Evolutionary conservation across 2,797 vertebrate species (phyloP).

Genomic region (Fratercula arctica): DNA sequence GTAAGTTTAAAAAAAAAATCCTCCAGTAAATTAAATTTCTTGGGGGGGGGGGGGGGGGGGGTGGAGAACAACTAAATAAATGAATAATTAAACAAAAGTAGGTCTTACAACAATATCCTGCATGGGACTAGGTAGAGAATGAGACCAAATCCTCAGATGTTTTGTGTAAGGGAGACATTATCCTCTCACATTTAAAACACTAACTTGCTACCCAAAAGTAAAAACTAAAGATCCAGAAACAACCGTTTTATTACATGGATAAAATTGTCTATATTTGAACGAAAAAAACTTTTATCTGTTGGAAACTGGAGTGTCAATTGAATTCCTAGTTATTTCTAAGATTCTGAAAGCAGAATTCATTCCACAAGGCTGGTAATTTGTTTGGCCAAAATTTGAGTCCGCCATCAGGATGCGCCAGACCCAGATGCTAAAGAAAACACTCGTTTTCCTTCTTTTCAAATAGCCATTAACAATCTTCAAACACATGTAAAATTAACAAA

Average conservation of each 20-base stretch:
- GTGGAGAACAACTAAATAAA: background rate
- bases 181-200: background rate
- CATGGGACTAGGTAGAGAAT: background rate
- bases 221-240: background rate
- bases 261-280: background rate
- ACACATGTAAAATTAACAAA: constrained; percentile 11
- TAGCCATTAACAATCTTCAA: constrained; percentile 6
- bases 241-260: background rate
- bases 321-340: background rate
- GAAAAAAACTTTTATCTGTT: background rate
- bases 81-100: background rate
- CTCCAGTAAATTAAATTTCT: background rate
- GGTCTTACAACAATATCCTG: background rate
- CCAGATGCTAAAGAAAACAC: background rate
- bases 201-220: background rate
- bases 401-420: background rate
- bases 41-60: background rate
- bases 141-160: background rate
- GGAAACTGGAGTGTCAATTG: background rate
- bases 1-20: background rate
- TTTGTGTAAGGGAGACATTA: background rate
- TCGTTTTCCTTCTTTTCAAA: background rate
- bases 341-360: background rate
- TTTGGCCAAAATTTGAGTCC: background rate
- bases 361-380: background rate